Conservation (phyloP, 2,113 vertebrate genomes). For the Rostratula benghalensis region DNA sequence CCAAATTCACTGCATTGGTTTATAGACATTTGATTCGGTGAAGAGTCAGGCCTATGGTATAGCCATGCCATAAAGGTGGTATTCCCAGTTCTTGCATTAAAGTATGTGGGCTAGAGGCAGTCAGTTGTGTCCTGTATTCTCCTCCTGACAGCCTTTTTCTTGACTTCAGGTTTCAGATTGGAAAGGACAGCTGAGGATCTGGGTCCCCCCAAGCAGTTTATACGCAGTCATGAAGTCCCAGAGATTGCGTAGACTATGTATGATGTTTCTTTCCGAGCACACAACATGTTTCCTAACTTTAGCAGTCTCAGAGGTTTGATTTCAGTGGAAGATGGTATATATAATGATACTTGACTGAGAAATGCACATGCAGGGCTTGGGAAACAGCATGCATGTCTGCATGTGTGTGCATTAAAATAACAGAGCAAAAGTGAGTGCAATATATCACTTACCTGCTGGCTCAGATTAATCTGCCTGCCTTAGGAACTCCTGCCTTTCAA, state of each 20-base stretch:
- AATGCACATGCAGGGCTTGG: neutral
- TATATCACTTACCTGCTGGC: neutral
- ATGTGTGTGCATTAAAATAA: neutral
- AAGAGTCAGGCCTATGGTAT: neutral
- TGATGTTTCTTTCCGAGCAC: neutral
- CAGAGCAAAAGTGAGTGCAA: neutral
- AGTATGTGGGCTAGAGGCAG: neutral
- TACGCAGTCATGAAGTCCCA: neutral
- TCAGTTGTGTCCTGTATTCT: neutral
- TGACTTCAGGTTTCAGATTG: neutral
- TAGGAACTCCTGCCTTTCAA: neutral
- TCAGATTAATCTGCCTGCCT: neutral
- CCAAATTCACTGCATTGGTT: neutral
- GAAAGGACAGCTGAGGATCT: conserved; percentile 4
- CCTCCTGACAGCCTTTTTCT: conserved; percentile 3
- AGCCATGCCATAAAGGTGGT: neutral
- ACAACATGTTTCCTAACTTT: neutral
- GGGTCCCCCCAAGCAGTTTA: neutral
- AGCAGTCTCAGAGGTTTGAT: neutral
- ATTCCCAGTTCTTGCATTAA: neutral
- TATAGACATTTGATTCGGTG: neutral
- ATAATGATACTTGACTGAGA: conserved; percentile 4
- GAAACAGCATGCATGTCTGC: neutral
- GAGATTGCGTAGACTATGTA: neutral
- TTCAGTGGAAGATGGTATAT: neutral